Evolutionary conservation across 2,888 invertebrate genomes (phyloP).

Genomic region (Eilema griseolum): DNA sequence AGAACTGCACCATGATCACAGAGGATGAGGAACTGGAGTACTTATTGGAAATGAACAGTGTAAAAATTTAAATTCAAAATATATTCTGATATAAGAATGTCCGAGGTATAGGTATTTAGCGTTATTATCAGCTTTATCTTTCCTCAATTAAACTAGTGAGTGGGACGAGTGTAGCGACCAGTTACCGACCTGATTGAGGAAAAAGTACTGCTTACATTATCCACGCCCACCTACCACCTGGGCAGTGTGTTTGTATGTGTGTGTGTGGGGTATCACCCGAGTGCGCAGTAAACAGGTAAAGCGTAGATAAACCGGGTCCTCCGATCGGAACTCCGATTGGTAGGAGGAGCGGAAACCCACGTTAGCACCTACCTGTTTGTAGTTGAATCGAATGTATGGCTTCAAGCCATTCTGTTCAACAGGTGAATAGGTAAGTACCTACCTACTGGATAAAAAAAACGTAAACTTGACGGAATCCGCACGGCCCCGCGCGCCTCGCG

Average conservation of each 20-base stretch:
- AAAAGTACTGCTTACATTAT: not conserved
- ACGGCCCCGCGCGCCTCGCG: not conserved
- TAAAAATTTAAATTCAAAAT: too few relatives aligned
- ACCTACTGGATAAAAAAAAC: not conserved
- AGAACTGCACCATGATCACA: too few relatives aligned
- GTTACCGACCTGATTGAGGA: not conserved
- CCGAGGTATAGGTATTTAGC: too few relatives aligned
- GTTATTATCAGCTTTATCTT: not conserved
- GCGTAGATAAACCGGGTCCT: not conserved
- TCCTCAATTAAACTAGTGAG: not conserved
- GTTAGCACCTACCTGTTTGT: too few relatives aligned
- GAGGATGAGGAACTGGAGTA: too few relatives aligned
- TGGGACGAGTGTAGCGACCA: not conserved
- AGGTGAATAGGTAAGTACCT: not conserved
- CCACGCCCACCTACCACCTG: not conserved
- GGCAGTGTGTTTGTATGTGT: not conserved
- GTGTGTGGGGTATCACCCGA: not conserved
- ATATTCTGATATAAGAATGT: too few relatives aligned
- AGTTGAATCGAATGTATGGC: too few relatives aligned
- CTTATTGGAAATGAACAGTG: too few relatives aligned
- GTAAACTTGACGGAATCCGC: not conserved
- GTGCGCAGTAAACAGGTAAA: slow-evolving; percentile 2
- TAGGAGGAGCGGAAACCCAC: too few relatives aligned
- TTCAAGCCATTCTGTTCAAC: not conserved
- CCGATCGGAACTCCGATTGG: too few relatives aligned